Conservation (phyloP, 1,140 invertebrate genomes). For the Sarcophaga peregrina region DNA sequence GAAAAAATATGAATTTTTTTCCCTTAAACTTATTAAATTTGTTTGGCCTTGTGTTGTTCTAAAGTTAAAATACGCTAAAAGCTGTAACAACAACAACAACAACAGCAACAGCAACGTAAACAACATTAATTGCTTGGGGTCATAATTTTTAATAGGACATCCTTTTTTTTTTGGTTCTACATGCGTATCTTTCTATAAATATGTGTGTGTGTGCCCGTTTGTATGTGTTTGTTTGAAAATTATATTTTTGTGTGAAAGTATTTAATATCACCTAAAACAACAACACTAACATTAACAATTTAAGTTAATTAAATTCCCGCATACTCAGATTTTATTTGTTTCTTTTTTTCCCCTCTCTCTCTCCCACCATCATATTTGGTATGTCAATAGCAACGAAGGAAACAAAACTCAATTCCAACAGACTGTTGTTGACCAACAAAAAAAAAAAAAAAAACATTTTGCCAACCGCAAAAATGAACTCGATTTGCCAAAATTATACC, state of each 20-base stretch:
- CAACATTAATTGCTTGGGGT: too few relatives aligned
- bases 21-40: too few relatives aligned
- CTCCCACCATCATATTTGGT: neutral
- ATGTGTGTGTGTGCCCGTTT: neutral
- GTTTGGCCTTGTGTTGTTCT: too few relatives aligned
- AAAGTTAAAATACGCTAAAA: too few relatives aligned
- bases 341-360: neutral
- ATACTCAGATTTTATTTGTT: neutral
- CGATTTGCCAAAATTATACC: neutral
- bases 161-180: neutral
- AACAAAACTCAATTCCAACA: too few relatives aligned
- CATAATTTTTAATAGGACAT: neutral
- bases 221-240: too few relatives aligned
- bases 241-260: too few relatives aligned
- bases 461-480: neutral
- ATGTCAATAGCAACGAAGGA: neutral
- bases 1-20: too few relatives aligned
- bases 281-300: slow-evolving; percentile 6
- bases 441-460: neutral
- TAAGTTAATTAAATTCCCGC: slow-evolving; percentile 20
- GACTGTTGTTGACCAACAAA: slow-evolving; percentile 28
- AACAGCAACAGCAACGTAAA: too few relatives aligned
- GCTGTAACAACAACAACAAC: too few relatives aligned
- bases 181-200: neutral
- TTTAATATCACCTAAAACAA: slow-evolving; percentile 18